These are phyloP conservation scores for Rhamphomyia laevipes DNA, from an alignment of 2,888 invertebrate genomes.

Conservation along the genomic window DNA sequence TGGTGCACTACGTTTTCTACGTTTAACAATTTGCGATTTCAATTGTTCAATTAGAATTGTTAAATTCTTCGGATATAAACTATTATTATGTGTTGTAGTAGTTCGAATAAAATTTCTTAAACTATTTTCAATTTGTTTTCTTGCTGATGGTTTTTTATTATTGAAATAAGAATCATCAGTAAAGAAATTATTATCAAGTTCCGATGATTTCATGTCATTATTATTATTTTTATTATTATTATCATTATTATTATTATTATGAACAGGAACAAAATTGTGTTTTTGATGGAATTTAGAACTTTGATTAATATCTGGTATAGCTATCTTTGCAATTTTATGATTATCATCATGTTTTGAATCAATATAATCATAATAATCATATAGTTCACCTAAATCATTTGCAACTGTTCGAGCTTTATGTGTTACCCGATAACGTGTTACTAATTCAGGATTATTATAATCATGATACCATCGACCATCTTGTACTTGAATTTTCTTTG, in stretches of 20 bases:
- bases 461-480: conserved; percentile 25
- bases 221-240: neutral
- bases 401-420: conserved; percentile 21
- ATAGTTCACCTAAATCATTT: conserved; percentile 15
- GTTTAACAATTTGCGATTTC: conserved; percentile 29
- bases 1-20: conserved; percentile 20
- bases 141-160: neutral
- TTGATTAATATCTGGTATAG: conserved; percentile 24
- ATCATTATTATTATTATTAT: conserved; percentile 10
- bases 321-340: conserved; percentile 13
- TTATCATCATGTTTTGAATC: conserved; percentile 5
- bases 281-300: conserved; percentile 9
- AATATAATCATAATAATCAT: conserved; percentile 14
- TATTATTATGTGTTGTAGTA: neutral
- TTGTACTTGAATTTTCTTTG: conserved; percentile 21
- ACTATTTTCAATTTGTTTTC: neutral
- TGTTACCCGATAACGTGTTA: conserved; percentile 20
- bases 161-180: conserved; percentile 3
- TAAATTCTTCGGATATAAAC: conserved; percentile 10
- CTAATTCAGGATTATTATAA: conserved; percentile 22
- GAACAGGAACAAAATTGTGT: neutral
- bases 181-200: conserved; percentile 11
- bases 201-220: conserved; percentile 5
- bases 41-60: conserved; percentile 25
- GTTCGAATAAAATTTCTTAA: conserved; percentile 3